A percentile compares a stretch with the other conserved stretches of the same genome.
These are phyloP conservation scores for Archilochus colubris DNA, from an alignment of 2,113 vertebrate genomes.

Conservation along the genomic window DNA sequence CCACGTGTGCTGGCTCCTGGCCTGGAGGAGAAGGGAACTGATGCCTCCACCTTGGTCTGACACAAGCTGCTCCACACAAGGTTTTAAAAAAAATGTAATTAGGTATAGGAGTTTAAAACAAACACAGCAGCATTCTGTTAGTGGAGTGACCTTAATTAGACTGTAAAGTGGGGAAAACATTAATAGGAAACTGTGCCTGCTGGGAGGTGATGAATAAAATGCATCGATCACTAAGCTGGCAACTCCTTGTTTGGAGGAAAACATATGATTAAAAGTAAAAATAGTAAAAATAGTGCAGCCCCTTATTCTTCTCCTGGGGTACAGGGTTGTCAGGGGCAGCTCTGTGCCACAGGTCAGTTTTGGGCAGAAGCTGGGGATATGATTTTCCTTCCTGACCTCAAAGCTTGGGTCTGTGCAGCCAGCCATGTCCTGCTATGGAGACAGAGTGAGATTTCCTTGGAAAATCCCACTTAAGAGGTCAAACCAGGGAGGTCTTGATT, in stretches of 20 bases:
- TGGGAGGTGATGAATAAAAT: conserved; percentile 46
- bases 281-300: neutral
- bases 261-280: neutral
- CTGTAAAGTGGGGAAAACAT: conserved; percentile 26
- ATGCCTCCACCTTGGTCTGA: neutral
- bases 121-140: conserved; percentile 9
- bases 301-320: neutral
- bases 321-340: neutral
- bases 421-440: accelerated
- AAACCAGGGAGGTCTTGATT: neutral
- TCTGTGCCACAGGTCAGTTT: neutral
- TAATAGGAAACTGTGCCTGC: conserved; percentile 35
- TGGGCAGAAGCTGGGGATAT: accelerated
- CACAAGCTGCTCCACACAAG: neutral
- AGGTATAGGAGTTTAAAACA: conserved; percentile 2
- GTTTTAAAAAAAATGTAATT: conserved; percentile 2
- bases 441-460: neutral
- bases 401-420: neutral
- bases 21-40: neutral
- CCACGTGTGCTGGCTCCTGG: neutral
- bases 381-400: neutral
- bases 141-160: conserved; percentile 57
- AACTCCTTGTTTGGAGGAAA: conserved; percentile 11
- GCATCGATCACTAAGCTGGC: conserved; percentile 31
- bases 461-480: neutral